Base-by-base conservation (phyloP, 2,888 invertebrate species). In the Onthophagus sagittarius region DNA sequence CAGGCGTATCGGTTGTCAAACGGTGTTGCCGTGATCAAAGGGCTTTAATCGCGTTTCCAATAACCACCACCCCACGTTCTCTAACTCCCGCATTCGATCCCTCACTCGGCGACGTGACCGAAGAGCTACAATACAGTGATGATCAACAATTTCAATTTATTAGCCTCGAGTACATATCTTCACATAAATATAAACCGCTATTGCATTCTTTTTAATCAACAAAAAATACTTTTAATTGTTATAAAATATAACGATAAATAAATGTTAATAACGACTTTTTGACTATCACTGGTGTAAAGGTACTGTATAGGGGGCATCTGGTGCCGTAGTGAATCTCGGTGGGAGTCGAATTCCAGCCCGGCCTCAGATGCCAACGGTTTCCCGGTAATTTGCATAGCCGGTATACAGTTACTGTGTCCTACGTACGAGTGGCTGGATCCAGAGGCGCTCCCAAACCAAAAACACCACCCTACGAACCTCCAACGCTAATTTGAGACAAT, bases 301-400 rank as follows among this genome's bases (percentile, higher is more conserved):
- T 53, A 63, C 31, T 23, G 23, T 23, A 23, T 23, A 23, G 72
- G 71, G 71, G 72, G 75, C 69, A 73, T 72, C 70, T 69, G 69
- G 23, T 23, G 3, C 62, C 53, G 67, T 33, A 31, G 69, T 39
- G 67, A 32, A 23, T 67, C 67, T 31, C 23, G 31, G 75, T 74
- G 78, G 77, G 77, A 78, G 76, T 78, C 77, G 77, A 76, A 80
- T 80, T 79, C 80, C 79, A 76, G 75, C 77, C 77, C 77, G 23
- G 67, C 39, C 39, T 53, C 76, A 75, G 78, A 72, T 72, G 77
- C 77, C 77, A 78, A 79, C 79, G 77, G 78, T 78, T 23, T 75
- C 75, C 76, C 78, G 80, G 80, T 80, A 80, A 80, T 80, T 80
- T 80, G 79, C 80, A 80, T 80, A 79, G 79, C 79, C 79, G 76